Base-by-base conservation (phyloP, 1,140 invertebrate species). In the Maconellicoccus hirsutus region DNA sequence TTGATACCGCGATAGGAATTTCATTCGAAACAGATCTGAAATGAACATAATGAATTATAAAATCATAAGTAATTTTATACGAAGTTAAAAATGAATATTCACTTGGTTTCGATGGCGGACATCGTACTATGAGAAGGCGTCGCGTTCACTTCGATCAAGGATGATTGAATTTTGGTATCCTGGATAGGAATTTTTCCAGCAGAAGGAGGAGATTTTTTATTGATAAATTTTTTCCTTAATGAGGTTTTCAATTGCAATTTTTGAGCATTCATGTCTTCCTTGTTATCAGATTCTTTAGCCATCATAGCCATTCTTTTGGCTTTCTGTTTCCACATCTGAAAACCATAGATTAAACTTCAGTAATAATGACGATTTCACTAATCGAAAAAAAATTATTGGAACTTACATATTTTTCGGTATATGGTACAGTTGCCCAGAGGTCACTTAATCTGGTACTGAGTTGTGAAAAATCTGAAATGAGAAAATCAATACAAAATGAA, bases 361-460 rank as follows among this genome's bases (percentile, higher is more conserved):
- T n/a, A n/a, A n/a, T n/a, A n/a, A n/a, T n/a, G n/a, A n/a, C n/a
- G n/a, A n/a, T n/a, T n/a, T 12, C 61, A 66, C 1, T 3, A 25
- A 66, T 22, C 21, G 10, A 8, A 23, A 66, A 22, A 66, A 66
- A 23, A 66, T 12, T 61, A 10, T n/a, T 77, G 73, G 25, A 77
- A 77, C 75, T 78, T 74, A 78, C 79, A 78, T 78, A 80, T 79
- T 78, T 80, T 75, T 78, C 81, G 77, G 76, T 80, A 73, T 72
- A 73, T 70, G 84, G 83, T 69, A 91, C 88, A 77, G 88, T 89
- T 61, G 89, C 85, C 92, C 91, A 94, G 75, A 93, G 82, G 79
- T 93, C 91, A 72, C 90, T 89, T 14, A 94, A 82, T 19, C 87
- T 82, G 78, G 90, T 89, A 39, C 90, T 91, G 71, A 91, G 88